Base-by-base conservation (phyloP, 2,888 invertebrate genomes). In the Caprella mutica region DNA sequence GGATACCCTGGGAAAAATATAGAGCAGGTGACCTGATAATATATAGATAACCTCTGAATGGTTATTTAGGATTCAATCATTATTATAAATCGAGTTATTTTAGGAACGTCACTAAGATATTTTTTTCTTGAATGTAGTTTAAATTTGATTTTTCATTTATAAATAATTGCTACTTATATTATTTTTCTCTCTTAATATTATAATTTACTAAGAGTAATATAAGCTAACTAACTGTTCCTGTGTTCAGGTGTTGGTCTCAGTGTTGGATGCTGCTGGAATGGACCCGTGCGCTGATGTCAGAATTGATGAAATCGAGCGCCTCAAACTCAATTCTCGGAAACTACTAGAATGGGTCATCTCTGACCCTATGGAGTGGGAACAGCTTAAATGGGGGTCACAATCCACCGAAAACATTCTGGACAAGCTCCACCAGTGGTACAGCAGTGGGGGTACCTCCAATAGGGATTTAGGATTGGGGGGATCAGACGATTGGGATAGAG, bases 271-370 rank as follows among this genome's bases (percentile, higher is more conserved):
- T 52, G 63, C 63, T 2, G 59, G 63, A 3, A 63, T 60, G 56
- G 56, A 46, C 21, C 65, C 65, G 1, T 65, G 65, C n/a, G 60
- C 62, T 1, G 65, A 65, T 35, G 62, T 63, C 29, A 23, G 56
- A 2, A 62, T 65, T 24, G 58, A 60, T 30, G 59, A 60, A 27
- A 42, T 42, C 17, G 52, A 58, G 48, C 52, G 61, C 9, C 58
- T 65, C 30, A 65, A 65, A 50, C 40, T 60, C 48, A 65, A 65
- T 54, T 52, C 63, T 51, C 54, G 54, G n/a, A 62, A 58, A 52
- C 59, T 65, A 33, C 60, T 65, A n/a, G 58, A 60, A 29, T 65
- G 58, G 39, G 56, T 55, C 55, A 56, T 65, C 43, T 62, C 65
- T 38, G 58, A 61, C 24, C 33, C 24, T 9, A 38, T 43, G 26